Percentiles rank a stretch among this genome's conserved stretches.
phyloP scores from a whole-genome alignment of 1,140 invertebrate genomes.

The Eufriesea mexicana region DNA sequence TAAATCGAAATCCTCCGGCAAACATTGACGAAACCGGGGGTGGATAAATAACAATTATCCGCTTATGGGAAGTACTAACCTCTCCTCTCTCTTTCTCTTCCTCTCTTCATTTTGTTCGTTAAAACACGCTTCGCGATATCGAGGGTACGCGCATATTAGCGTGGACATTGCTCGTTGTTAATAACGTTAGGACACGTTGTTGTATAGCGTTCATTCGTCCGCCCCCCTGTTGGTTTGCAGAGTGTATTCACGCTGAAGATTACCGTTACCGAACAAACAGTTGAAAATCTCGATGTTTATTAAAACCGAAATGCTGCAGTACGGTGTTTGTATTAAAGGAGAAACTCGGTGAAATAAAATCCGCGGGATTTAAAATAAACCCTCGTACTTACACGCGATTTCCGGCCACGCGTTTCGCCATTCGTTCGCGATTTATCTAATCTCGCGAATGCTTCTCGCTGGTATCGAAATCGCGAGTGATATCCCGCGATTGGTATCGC shows the following conservation, averaged over 20 bases:
- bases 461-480: too few species aligned
- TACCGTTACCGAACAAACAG: background rate
- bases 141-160: background rate
- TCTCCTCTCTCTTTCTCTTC: background rate
- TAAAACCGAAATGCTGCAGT: background rate
- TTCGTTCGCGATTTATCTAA: too few species aligned
- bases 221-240: background rate
- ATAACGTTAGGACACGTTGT: background rate
- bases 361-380: background rate
- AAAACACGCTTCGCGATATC: background rate
- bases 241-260: background rate
- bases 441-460: too few species aligned
- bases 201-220: background rate
- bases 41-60: slow-evolving; percentile 17
- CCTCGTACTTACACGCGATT: background rate
- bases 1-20: slow-evolving; percentile 18
- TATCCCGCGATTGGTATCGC: too few species aligned
- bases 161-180: background rate
- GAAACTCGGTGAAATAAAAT: background rate
- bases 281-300: slow-evolving; percentile 10
- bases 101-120: background rate
- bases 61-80: background rate
- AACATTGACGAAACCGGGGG: slow-evolving; percentile 14
- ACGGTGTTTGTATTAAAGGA: background rate
- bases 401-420: too few species aligned